phyloP scores from a whole-genome alignment of 2,113 vertebrate genomes.

The Pardalotus punctatus region DNA sequence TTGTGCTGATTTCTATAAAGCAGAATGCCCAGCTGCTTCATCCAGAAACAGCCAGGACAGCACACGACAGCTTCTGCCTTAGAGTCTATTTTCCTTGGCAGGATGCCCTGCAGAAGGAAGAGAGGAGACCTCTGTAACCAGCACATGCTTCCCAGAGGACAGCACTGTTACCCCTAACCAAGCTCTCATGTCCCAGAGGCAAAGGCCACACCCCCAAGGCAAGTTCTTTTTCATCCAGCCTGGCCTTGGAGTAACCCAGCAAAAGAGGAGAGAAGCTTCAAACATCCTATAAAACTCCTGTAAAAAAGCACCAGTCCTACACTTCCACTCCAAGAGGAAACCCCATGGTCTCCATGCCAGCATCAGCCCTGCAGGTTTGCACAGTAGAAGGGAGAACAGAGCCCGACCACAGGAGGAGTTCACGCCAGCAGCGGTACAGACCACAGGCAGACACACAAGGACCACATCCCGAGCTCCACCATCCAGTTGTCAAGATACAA shows the following conservation, averaged over 20 bases:
- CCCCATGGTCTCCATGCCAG: not conserved
- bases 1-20: not conserved
- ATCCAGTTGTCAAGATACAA: not conserved
- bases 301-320: not conserved
- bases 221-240: not conserved
- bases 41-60: not conserved
- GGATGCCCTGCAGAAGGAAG: not conserved
- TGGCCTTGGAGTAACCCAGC: not conserved
- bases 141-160: not conserved
- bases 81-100: not conserved
- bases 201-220: not conserved
- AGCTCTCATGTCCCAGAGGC: not conserved
- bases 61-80: accelerated
- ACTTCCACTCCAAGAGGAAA: not conserved
- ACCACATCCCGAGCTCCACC: not conserved
- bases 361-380: not conserved
- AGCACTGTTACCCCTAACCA: not conserved
- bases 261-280: not conserved
- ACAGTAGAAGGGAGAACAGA: not conserved
- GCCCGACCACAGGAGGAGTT: not conserved
- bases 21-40: not conserved
- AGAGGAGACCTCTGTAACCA: not conserved
- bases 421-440: not conserved
- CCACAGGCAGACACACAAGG: not conserved
- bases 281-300: not conserved